Conservation (phyloP, 2,797 vertebrate genomes). For the Lithobates pipiens region DNA sequence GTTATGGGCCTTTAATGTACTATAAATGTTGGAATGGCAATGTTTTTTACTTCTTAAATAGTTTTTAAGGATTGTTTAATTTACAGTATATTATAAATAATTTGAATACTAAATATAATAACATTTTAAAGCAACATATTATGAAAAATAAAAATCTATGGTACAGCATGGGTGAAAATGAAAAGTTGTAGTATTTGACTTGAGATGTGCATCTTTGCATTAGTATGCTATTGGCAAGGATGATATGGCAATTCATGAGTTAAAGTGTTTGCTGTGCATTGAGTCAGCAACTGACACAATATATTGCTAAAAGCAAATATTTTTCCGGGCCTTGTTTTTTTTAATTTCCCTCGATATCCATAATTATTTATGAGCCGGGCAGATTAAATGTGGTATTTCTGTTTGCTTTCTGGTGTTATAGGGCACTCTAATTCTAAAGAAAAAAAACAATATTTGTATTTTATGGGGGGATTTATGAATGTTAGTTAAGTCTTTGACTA, state of each 20-base stretch:
- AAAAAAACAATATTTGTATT: neutral
- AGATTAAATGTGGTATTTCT: constrained; percentile 23
- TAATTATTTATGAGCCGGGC: constrained; percentile 53
- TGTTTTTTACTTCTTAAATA: too few species aligned
- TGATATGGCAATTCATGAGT: neutral
- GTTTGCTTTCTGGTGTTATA: constrained; percentile 32
- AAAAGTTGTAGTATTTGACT: too few species aligned
- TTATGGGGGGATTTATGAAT: constrained; percentile 18
- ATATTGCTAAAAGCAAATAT: constrained; percentile 47
- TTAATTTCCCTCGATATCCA: constrained; percentile 55
- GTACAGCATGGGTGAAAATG: too few species aligned
- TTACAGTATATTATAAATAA: neutral
- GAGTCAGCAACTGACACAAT: constrained; percentile 19
- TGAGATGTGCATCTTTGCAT: too few species aligned
- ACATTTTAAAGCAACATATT: neutral
- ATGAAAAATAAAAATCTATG: neutral
- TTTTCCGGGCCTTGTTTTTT: constrained; percentile 30
- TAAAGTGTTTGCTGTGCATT: constrained; percentile 16
- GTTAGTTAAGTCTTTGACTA: neutral
- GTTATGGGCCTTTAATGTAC: neutral
- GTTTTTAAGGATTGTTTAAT: too few species aligned
- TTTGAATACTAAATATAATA: neutral
- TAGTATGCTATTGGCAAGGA: too few species aligned
- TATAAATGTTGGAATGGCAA: neutral
- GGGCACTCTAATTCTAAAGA: neutral